Evolutionary conservation across 2,888 invertebrate species (phyloP), one percentile per base, ranked within the genome.

Genomic region (Endomychus coccineus): DNA sequence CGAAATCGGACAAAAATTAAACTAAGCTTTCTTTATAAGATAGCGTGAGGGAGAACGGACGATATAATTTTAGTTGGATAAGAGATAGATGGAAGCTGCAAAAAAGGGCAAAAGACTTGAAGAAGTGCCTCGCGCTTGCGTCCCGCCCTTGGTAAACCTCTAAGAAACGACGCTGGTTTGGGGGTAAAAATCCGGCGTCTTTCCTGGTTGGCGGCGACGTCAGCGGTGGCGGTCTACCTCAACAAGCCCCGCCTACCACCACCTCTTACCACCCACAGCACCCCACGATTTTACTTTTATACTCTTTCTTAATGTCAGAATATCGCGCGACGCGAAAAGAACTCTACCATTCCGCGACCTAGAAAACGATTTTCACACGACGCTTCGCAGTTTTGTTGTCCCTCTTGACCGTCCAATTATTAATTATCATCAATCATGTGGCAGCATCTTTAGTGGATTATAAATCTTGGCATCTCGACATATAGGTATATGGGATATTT

Each of bases 121-220:
- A 56, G 54, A 58, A 59, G 59, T 51, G 55, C 55, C 53, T 55
- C 59, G 59, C 61, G 61, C 64, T 55, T 58, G 62, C 59, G 60
- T 57, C 54, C 52, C 54, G 51, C 58, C 58, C 56, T 58, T 61
- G 67, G 68, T 67, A 66, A 67, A 67, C 67, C 67, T 67, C 66
- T 66, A 67, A 65, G 67, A 66, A 67, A 66, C 65, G 65, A 64
- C 64, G 64, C 62, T 64, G 67, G 67, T 66, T 63, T 66, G 66
- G 63, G 68, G 67, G 63, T 64, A 67, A 67, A 67, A 67, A 67
- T 66, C 66, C 65, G 62, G 62, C 66, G 67, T 67, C 67, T 67
- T 66, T 67, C 66, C 66, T 66, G 66, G 66, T 67, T 66, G 67
- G 67, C 59, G 66, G 66, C 66, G 61, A 60, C 63, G 62, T 53